A percentile compares a stretch with the other conserved stretches of the same genome.
Conservation (phyloP, 1,140 invertebrate species). For the Anthonomus grandis region DNA sequence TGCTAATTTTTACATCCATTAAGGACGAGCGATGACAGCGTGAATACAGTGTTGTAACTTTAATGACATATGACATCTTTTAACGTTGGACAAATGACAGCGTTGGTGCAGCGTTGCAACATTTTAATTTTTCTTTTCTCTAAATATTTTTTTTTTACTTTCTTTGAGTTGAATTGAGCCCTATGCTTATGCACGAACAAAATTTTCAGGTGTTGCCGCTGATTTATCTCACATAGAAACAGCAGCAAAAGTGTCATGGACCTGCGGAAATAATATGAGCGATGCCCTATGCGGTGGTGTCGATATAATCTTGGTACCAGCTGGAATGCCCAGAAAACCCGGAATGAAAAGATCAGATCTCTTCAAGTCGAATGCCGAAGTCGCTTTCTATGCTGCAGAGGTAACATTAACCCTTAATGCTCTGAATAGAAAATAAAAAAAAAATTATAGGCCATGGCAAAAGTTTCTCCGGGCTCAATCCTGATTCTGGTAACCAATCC, state of each 20-base stretch:
- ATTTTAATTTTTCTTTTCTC: too few relatives aligned
- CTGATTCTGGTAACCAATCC: conserved; percentile 57
- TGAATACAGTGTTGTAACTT: too few relatives aligned
- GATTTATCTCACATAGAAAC: conserved; percentile 96
- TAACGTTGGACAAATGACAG: too few relatives aligned
- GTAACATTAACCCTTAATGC: conserved; percentile 2
- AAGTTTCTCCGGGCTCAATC: conserved; percentile 57
- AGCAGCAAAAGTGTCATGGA: conserved; percentile 74
- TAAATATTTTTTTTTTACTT: too few relatives aligned
- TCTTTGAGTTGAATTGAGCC: too few relatives aligned
- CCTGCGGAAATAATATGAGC: conserved; percentile 55
- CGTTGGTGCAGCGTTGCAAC: too few relatives aligned
- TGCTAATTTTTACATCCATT: too few relatives aligned
- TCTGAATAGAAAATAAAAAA: background rate
- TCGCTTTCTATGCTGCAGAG: conserved; percentile 12
- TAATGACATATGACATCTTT: too few relatives aligned
- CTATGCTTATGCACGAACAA: background rate
- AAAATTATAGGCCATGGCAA: conserved; percentile 46
- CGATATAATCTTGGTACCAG: conserved; percentile 65
- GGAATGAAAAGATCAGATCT: conserved; percentile 57
- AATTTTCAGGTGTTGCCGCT: conserved; percentile 81
- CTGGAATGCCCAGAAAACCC: conserved; percentile 65
- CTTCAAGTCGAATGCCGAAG: conserved; percentile 68
- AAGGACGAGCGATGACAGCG: too few relatives aligned
- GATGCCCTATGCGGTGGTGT: conserved; percentile 43